Base-by-base conservation (phyloP, 2,797 vertebrate genomes). In the Kryptolebias ocellatus region DNA sequence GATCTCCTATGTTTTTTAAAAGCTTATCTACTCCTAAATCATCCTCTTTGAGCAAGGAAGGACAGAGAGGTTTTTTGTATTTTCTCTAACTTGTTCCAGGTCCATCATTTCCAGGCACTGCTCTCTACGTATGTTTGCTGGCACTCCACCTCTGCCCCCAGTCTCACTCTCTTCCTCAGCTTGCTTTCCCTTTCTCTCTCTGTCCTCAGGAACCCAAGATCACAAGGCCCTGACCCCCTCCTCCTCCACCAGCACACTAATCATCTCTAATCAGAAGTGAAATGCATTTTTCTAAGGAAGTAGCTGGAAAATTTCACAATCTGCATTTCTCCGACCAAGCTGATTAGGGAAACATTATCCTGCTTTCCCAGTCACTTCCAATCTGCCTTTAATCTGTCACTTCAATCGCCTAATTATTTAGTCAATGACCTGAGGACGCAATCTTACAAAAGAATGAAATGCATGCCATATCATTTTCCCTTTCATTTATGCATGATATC, bases 321-420 rank as follows among this genome's bases (percentile, higher is more conserved):
- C 93, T 94, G 93, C 93, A 94, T 94, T 94, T 94, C 91, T 94
- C 93, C 92, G 92, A 92, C 94, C 91, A 88, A 92, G 92, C 94
- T 95, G 94, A 95, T 94, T 95, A 94, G 90, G 92, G 92, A 94
- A 94, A 94, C 94, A 93, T 94, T 94, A 94, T 94, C 93, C 94
- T 93, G 92, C 92, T 93, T 93, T 92, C 83, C 89, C 91, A 94
- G 94, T 94, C 94, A 94, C 94, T 94, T 94, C 91, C 94, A 94
- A 95, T 95, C 93, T 94, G 90, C 86, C 91, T 94, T 93, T 94
- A 94, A 94, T 94, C 93, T 94, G 93, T 95, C 93, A 94, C 92
- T 90, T 91, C 92, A 94, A 94, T 94, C 93, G 85, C 90, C 93
- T 93, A 93, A 94, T 94, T 94, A 94, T 93, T 95, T 93, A 93